Percentiles rank a stretch among this genome's conserved stretches.
Evolutionary conservation across 2,888 invertebrate genomes (phyloP).

Genomic region (Scaptodrosophila latifasciaeformis): DNA sequence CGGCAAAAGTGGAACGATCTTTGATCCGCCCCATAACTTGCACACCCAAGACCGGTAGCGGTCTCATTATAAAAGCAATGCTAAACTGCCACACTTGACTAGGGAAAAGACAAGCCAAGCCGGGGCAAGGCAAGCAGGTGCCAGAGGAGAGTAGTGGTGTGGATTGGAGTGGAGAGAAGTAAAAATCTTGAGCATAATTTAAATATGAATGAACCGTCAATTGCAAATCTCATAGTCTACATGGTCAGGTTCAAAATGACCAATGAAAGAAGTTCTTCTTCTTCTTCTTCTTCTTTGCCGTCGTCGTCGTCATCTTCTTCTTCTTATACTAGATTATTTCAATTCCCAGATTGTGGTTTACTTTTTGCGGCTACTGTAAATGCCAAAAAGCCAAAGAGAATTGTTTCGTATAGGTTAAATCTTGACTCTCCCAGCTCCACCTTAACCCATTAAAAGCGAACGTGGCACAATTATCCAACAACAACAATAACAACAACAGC

Average conservation of each 20-base stretch:
- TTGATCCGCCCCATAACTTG: constrained; percentile 38
- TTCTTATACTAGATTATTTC: neutral
- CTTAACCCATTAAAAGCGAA: constrained; percentile 57
- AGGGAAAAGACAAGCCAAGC: neutral
- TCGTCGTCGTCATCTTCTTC: no score
- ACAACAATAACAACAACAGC: no score
- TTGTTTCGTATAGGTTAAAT: no score
- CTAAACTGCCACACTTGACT: constrained; percentile 29
- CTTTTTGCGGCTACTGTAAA: constrained; percentile 2
- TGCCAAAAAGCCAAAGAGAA: no score
- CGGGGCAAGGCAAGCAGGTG: neutral
- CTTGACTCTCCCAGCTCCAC: no score
- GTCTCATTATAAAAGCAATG: constrained; percentile 31
- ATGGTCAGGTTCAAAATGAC: no score
- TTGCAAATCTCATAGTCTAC: neutral
- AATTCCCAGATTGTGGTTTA: constrained; percentile 3
- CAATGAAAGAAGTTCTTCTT: no score
- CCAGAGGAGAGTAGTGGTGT: neutral
- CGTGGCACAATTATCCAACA: constrained; percentile 63
- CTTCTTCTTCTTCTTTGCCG: no score
- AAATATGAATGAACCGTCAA: constrained; percentile 12
- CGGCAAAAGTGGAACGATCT: constrained; percentile 44
- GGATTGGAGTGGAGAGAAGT: neutral
- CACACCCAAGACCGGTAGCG: constrained; percentile 53
- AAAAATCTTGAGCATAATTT: constrained; percentile 34